Evolutionary conservation across 2,797 vertebrate genomes (phyloP).

Genomic region (Glossophaga mutica): DNA sequence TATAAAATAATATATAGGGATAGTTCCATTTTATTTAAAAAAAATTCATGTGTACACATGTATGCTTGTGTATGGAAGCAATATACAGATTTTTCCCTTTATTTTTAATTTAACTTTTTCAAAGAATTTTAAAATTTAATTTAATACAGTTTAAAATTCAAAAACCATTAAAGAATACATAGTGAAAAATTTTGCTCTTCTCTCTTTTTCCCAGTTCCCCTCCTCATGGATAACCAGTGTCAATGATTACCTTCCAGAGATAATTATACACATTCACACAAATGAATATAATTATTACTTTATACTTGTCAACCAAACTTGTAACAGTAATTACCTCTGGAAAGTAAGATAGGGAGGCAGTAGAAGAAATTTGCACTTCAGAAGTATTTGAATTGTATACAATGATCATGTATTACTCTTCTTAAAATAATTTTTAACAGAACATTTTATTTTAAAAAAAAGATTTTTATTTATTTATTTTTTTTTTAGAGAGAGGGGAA

Average conservation of each 20-base stretch:
- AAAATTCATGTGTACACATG: neutral
- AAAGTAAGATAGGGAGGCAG: constrained; percentile 9
- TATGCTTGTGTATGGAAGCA: neutral
- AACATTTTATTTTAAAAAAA: neutral
- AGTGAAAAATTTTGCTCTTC: neutral
- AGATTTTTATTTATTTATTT: too few relatives aligned
- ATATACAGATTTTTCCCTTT: neutral
- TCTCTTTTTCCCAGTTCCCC: neutral
- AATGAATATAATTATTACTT: constrained; percentile 42
- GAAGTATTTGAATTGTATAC: neutral
- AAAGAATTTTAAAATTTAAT: neutral
- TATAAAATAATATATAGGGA: constrained; percentile 14
- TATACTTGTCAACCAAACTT: constrained; percentile 37
- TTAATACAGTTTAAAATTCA: constrained; percentile 28
- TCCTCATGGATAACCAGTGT: neutral
- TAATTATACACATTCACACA: neutral
- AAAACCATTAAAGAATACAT: neutral
- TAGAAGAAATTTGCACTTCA: constrained; percentile 11
- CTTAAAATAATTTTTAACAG: constrained; percentile 31
- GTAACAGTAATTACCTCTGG: constrained; percentile 19
- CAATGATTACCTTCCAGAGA: constrained; percentile 33
- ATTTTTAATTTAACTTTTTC: neutral
- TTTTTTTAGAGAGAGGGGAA: too few relatives aligned
- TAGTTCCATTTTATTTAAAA: constrained; percentile 37
- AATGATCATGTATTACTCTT: constrained; percentile 3